Percentiles rank a stretch among this genome's conserved stretches.
phyloP scores from a whole-genome alignment of 2,113 vertebrate genomes.

The Pithys albifrons region DNA sequence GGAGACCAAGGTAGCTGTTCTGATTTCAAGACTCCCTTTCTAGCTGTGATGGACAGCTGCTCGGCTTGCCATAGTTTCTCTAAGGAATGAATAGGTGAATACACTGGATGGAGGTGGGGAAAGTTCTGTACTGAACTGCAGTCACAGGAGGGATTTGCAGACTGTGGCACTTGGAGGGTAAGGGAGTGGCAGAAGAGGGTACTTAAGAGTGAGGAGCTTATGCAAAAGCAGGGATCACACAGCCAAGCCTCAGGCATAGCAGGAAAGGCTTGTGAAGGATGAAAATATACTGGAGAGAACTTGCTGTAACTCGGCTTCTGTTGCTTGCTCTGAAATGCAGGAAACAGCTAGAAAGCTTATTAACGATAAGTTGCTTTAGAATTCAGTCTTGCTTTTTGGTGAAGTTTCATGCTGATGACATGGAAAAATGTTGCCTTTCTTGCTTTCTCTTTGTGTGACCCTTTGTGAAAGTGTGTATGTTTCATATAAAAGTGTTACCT shows the following conservation, averaged over 20 bases:
- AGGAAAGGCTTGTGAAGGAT: neutral
- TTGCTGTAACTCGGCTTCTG: neutral
- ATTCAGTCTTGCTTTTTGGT: neutral
- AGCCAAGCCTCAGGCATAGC: neutral
- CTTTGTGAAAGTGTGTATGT: neutral
- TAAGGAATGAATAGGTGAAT: neutral
- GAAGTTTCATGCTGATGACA: neutral
- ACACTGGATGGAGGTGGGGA: neutral
- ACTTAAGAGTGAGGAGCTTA: neutral
- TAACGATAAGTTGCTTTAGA: neutral
- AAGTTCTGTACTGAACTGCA: neutral
- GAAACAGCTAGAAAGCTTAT: neutral
- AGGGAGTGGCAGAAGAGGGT: neutral
- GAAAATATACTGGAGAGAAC: neutral
- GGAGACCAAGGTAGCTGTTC: neutral
- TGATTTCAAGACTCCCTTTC: neutral
- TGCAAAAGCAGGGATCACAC: neutral
- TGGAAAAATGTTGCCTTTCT: neutral
- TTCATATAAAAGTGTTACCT: neutral
- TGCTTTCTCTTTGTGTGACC: neutral
- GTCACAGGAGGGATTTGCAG: neutral
- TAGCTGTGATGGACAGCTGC: neutral
- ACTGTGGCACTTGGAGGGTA: too few species aligned
- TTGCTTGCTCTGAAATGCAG: neutral
- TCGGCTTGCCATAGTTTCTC: neutral